These are phyloP conservation scores for Onychomys arenicola DNA, from an alignment of 2,797 vertebrate species.

Conservation along the genomic window DNA sequence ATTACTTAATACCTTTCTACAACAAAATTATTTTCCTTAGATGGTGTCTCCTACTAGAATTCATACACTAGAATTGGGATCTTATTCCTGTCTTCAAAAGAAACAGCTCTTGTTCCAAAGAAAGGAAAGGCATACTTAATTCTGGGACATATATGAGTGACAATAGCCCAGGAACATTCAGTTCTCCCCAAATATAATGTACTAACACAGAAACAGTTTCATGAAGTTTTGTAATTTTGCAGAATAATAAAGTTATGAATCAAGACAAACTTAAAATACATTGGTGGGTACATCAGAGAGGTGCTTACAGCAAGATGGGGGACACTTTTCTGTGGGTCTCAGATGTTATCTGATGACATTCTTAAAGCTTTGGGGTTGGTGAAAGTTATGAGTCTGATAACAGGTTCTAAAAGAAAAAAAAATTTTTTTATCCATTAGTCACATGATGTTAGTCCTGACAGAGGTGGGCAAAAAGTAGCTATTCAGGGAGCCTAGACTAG, in stretches of 20 bases:
- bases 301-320: background rate
- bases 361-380: too few species aligned
- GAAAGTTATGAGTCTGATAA: background rate
- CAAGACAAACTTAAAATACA: too few species aligned
- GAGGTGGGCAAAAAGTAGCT: background rate
- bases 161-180: background rate
- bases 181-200: background rate
- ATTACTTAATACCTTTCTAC: background rate
- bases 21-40: background rate
- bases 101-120: background rate
- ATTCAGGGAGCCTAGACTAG: background rate
- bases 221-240: background rate
- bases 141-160: background rate
- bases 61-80: background rate
- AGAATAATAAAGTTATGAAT: background rate
- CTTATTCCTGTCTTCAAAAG: background rate
- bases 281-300: background rate
- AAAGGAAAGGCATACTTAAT: background rate
- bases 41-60: background rate
- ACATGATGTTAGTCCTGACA: background rate
- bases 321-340: background rate
- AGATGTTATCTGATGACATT: background rate
- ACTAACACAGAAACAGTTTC: background rate
- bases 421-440: background rate
- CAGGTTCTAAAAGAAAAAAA: background rate